Base-by-base conservation (phyloP, 2,888 invertebrate genomes). In the Ennomos erosarius region DNA sequence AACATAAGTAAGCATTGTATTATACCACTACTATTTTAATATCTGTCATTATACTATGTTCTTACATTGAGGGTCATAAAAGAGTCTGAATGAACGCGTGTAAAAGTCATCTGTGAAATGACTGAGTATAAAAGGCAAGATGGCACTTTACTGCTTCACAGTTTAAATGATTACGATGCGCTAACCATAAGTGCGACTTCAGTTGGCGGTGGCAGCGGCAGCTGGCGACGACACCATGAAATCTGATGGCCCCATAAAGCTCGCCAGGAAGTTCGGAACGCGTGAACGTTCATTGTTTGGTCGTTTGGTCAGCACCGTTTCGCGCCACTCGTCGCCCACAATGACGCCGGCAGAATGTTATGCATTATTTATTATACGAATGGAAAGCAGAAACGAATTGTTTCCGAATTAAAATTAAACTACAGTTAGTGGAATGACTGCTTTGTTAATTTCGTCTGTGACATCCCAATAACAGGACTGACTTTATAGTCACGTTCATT, bases 281-380 rank as follows among this genome's bases (percentile, higher is more conserved):
- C 85, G 85, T 86, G 81, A 84, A 77, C 73, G 68, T 75, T 74
- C 81, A 84, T 88, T 87, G 87, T 87, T 82, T 72, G 64, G 65
- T 62, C 67, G 87, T 87, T 82, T 72, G 64, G 65, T 62, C 67
- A 62, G 62, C 62, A 68, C 71, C 82, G 88, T 85, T 82, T 80
- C 85, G 87, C 85, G 74, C 78, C 81, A 79, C 77, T 85, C 83
- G 74, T 76, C 72, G 64, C 49, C 68, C 68, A 87, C 81, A 88
- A 87, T 85, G 73, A 73, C 52, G 62, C 56, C 61, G 46, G 44
- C 57, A 10, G 46, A 64, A 68, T 66, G 57, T 64, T 64, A 67
- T 64, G 61, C 60, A 63, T 63, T 67, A 66, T 67, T 66, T 74
- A 65, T 65, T 56, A 68, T 55, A 58, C 62, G 51, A 58, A 61